Percentiles rank a stretch among this genome's conserved stretches.
These are phyloP conservation scores for Pseudeuparius sepicola DNA, from an alignment of 2,888 invertebrate genomes.

Conservation along the genomic window DNA sequence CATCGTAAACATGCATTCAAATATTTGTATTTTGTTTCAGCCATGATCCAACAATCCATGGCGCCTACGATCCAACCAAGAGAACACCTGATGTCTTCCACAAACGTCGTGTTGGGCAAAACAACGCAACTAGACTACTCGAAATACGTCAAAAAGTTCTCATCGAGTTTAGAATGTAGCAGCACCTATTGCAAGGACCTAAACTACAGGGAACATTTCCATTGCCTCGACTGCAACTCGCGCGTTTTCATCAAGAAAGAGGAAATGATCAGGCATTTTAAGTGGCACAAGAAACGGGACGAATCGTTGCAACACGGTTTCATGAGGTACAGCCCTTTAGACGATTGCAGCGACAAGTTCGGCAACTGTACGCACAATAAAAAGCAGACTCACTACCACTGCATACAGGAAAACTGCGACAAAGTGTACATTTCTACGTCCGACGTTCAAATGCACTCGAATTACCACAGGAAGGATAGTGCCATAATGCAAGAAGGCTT, in stretches of 20 bases:
- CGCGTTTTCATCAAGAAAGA: slow-evolving; percentile 96
- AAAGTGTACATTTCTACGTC: slow-evolving; percentile 98
- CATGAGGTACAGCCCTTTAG: slow-evolving; percentile 78
- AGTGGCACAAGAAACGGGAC: slow-evolving; percentile 98
- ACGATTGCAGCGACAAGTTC: slow-evolving; percentile 78
- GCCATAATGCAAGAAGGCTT: slow-evolving; percentile 97
- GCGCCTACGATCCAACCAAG: slow-evolving; percentile 34
- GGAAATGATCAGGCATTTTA: slow-evolving; percentile 97
- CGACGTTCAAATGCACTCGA: slow-evolving; percentile 99
- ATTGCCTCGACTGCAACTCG: slow-evolving; percentile 69
- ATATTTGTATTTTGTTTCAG: slow-evolving; percentile 39
- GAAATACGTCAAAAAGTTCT: slow-evolving; percentile 78
- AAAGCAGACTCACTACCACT: slow-evolving; percentile 95
- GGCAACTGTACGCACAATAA: slow-evolving; percentile 76
- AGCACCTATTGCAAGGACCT: slow-evolving; percentile 78
- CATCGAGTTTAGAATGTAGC: slow-evolving; percentile 74
- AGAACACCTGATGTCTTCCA: slow-evolving; percentile 43
- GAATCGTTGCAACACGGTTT: slow-evolving; percentile 94
- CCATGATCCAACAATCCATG: slow-evolving; percentile 45
- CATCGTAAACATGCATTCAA: too few relatives aligned
- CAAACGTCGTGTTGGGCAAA: slow-evolving; percentile 47
- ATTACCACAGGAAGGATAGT: slow-evolving; percentile 95
- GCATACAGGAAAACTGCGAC: slow-evolving; percentile 86
- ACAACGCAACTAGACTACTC: slow-evolving; percentile 75
- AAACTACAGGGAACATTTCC: slow-evolving; percentile 91